Evolutionary conservation across 2,888 invertebrate species (phyloP), one percentile per base, ranked within the genome.

Genomic region (Athripsodes cinereus): DNA sequence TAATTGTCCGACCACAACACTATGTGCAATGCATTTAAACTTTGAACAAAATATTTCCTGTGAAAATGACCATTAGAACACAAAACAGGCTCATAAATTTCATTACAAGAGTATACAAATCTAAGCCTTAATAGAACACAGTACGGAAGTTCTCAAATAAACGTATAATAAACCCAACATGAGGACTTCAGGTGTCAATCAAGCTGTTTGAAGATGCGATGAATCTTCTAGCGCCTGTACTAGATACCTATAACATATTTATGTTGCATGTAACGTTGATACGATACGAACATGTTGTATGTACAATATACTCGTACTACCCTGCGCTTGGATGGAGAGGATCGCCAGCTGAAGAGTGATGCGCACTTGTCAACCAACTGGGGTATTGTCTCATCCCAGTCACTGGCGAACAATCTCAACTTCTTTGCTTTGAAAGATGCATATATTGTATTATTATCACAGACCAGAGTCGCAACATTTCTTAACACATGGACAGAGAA

Each of bases 381-480:
- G 61, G 59, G 63, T 59, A 63, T 63, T 63, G 63, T 63, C 59
- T 59, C 61, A 59, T 63, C 63, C 50, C 56, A 44, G 20, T 46
- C 52, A 40, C 50, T 55, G 49, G 62, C 2, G 40, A 40, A 56
- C 62, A 60, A 55, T 52, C 55, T 54, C 16, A 34, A 19, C 53
- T 51, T 57, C 52, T 22, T 52, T 40, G 52, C 52, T 26, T 49
- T 56, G 59, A 54, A 53, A 51, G 55, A 60, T 56, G 62, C 60
- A 58, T 53, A 63, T 53, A 53, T 52, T 52, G 53, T 53, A 47
- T 46, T 26, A 6, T 50, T 46, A n/a, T 11, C 26, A 21, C 58
- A 21, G 19, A 13, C 52, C 31, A 11, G 31, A 49, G n/a, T n/a
- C n/a, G n/a, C n/a, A n/a, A n/a, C n/a, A n/a, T n/a, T n/a, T n/a